A percentile compares a stretch with the other conserved stretches of the same genome.
Conservation (phyloP, 2,113 vertebrate genomes). For the Naja naja region DNA sequence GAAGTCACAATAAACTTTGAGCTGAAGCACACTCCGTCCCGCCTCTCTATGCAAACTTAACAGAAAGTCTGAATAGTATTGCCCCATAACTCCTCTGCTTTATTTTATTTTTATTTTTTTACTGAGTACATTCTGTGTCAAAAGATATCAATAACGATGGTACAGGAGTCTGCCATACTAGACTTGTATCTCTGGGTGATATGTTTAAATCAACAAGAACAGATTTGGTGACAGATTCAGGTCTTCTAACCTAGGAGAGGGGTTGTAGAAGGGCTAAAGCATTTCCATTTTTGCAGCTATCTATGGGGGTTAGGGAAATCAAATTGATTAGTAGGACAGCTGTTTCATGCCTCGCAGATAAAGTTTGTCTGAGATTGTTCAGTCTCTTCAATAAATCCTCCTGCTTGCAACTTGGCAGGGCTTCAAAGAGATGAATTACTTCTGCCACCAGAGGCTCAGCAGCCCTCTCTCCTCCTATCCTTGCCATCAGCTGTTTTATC, state of each 20-base stretch:
- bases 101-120: background rate
- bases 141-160: background rate
- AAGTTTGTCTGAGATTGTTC: background rate
- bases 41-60: no score
- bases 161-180: background rate
- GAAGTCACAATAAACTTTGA: no score
- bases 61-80: background rate
- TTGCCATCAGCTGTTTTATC: background rate
- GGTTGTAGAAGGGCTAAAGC: background rate
- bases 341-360: background rate
- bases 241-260: background rate
- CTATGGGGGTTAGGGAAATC: background rate
- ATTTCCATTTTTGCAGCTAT: background rate
- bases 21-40: no score
- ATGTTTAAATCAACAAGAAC: background rate
- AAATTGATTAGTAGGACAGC: background rate
- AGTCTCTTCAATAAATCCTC: background rate
- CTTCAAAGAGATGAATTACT: background rate
- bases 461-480: background rate
- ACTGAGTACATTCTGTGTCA: background rate
- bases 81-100: background rate
- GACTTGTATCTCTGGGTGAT: background rate
- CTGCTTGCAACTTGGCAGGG: background rate
- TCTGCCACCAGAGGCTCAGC: background rate
- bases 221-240: background rate